Evolutionary conservation across 2,888 invertebrate species (phyloP), one percentile per base, ranked within the genome.

Genomic region (Lepidochitona cinerea): DNA sequence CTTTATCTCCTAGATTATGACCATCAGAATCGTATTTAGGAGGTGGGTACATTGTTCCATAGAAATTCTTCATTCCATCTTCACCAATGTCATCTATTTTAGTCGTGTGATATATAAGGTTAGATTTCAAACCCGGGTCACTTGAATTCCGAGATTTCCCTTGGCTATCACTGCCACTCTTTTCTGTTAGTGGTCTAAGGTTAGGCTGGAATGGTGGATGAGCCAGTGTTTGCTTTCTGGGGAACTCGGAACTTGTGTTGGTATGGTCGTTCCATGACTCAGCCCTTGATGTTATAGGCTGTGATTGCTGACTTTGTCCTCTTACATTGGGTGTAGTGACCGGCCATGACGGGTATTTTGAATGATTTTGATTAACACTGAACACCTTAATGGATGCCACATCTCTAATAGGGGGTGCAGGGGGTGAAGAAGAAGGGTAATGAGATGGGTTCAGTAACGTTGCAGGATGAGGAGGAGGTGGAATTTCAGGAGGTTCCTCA

Each of bases 331-430:
- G 92, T 37, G 93, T 93, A 52, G 93, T 93, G 79, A 94, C 94
- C 23, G 95, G 94, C 94, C 94, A 94, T 76, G 94, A 94, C 1
- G 94, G 94, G 87, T 93, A 94, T 88, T 94, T 94, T 89, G 94
- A 94, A 92, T 94, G 94, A 76, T 94, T 94, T 75, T 94, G 93
- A 65, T 94, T 93, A 91, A 94, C 94, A 83, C 93, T 93, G 84
- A 93, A 92, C 81, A 93, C 93, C 88, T 93, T 93, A 88, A 94
- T 92, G 85, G 93, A 94, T 77, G 94, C 93, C 36, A 94, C 93
- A 90, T 94, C 94, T 82, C 94, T 91, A 67, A 93, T 93, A 59
- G 94, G 94, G 37, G 94, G 89, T 9, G 87, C 85, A 1, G 87
- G 85, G 12, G 84, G 82, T 14, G 82, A 82, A 54, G 74, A 79